Percentiles rank a stretch among this genome's conserved stretches.
These are phyloP conservation scores for Conchocele bisecta DNA, from an alignment of 2,888 invertebrate species.

Conservation along the genomic window DNA sequence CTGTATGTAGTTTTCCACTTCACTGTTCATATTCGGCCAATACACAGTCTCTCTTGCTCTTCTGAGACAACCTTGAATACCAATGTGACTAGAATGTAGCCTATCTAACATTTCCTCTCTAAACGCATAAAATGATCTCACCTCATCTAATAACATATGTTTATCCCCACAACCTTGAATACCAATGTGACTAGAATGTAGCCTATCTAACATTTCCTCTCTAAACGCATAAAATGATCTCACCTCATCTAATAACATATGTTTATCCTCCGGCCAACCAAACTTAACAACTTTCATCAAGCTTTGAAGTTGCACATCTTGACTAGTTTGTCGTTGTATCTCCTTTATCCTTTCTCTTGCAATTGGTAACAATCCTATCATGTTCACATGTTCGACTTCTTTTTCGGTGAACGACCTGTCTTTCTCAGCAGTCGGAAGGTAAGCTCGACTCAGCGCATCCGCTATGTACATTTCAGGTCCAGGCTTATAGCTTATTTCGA, in stretches of 20 bases:
- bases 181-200: slow-evolving; percentile 32
- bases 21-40: slow-evolving; percentile 4
- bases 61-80: slow-evolving; percentile 27
- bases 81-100: no score
- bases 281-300: slow-evolving; percentile 23
- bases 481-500: no score
- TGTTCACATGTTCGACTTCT: background rate
- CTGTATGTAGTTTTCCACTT: background rate
- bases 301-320: slow-evolving; percentile 28
- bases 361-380: slow-evolving; percentile 8
- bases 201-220: slow-evolving; percentile 39
- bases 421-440: slow-evolving; percentile 1
- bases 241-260: slow-evolving; percentile 19
- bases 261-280: slow-evolving; percentile 44
- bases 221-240: slow-evolving; percentile 43
- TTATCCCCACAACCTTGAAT: no score
- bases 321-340: no score
- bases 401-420: background rate
- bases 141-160: no score
- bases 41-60: slow-evolving; percentile 31
- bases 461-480: no score
- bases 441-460: no score
- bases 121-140: no score
- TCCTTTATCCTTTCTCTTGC: no score
- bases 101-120: no score